phyloP scores from a whole-genome alignment of 2,113 vertebrate species.

The Laticauda laticaudata region DNA sequence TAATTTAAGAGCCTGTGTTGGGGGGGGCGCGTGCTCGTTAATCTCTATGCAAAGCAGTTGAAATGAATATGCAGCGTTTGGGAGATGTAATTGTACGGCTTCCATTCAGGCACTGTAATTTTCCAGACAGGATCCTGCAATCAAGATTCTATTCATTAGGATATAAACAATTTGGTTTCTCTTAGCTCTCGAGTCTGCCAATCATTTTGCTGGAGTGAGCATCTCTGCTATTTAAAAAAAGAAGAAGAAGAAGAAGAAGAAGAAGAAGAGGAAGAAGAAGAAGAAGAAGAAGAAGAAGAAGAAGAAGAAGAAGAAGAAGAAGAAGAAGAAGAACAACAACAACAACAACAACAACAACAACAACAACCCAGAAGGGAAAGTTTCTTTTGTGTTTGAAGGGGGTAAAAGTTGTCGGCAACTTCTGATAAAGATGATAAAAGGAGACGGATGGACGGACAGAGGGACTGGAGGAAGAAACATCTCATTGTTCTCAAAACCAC shows the following conservation, averaged over 20 bases:
- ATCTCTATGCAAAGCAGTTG: constrained; percentile 94
- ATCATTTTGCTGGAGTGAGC: constrained; percentile 86
- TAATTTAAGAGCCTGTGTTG: constrained; percentile 83
- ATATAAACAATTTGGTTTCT: constrained; percentile 98
- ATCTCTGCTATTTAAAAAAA: constrained; percentile 63
- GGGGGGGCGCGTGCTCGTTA: constrained; percentile 83
- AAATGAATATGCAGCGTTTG: constrained; percentile 99
- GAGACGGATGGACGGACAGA: too few relatives aligned
- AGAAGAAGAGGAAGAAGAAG: too few relatives aligned
- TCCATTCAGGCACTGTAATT: constrained; percentile 96
- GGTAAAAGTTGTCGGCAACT: constrained; percentile 67
- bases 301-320: too few relatives aligned
- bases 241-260: too few relatives aligned
- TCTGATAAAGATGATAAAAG: constrained; percentile 6
- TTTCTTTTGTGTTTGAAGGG: constrained; percentile 79
- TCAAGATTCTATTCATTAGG: constrained; percentile 99
- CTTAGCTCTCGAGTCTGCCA: constrained; percentile 97
- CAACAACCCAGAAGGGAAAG: constrained; percentile 71
- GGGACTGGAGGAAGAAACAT: background rate
- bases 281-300: too few relatives aligned
- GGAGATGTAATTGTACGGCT: constrained; percentile 97
- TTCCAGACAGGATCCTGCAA: constrained; percentile 99
- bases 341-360: too few relatives aligned
- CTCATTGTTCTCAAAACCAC: background rate
- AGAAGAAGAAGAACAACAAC: too few relatives aligned